These are phyloP conservation scores for Ciconia stormi DNA, from an alignment of 2,113 vertebrate genomes.

Conservation along the genomic window DNA sequence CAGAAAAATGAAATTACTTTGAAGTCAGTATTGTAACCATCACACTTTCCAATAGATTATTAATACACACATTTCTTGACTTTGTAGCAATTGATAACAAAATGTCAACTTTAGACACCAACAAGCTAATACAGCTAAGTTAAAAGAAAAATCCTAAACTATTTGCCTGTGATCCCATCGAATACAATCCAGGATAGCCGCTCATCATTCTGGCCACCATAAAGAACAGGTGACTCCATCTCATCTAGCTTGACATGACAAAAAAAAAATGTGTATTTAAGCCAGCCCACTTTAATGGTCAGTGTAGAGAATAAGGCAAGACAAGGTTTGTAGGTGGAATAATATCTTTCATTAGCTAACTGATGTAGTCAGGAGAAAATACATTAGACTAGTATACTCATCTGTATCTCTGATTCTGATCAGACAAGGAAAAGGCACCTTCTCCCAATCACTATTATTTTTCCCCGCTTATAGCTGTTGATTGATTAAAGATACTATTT, in stretches of 20 bases:
- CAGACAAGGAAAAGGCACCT: neutral
- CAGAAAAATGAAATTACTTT: neutral
- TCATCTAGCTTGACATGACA: neutral
- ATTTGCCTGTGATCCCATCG: neutral
- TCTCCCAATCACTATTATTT: neutral
- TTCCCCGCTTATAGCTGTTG: neutral
- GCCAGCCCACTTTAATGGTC: neutral
- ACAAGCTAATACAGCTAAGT: neutral
- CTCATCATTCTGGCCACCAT: neutral
- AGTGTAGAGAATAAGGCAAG: neutral
- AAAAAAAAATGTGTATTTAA: neutral
- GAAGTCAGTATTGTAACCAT: neutral
- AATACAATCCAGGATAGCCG: neutral
- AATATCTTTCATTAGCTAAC: neutral
- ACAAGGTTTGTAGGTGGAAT: neutral
- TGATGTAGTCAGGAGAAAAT: neutral
- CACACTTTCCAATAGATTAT: neutral
- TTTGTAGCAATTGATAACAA: neutral
- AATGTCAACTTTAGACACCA: neutral
- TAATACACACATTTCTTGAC: neutral
- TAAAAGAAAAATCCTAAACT: neutral
- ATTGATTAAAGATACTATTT: neutral
- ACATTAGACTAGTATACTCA: neutral
- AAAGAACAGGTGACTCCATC: neutral
- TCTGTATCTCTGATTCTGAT: neutral